Percentiles rank a stretch among this genome's conserved stretches.
phyloP scores from a whole-genome alignment of 2,888 invertebrate genomes.

The Ctena decussata region DNA sequence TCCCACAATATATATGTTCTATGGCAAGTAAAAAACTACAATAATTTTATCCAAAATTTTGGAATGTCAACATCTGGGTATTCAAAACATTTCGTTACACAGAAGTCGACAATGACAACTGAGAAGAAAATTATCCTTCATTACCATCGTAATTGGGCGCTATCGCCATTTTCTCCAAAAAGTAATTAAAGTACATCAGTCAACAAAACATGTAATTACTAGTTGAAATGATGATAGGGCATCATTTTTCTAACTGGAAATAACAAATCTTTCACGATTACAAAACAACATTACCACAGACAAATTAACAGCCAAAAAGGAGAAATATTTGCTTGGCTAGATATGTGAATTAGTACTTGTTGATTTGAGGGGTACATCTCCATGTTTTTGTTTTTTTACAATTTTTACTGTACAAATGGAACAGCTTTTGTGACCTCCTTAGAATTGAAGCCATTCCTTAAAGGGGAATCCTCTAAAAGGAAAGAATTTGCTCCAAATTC shows the following conservation, averaged over 20 bases:
- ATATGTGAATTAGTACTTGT: not conserved
- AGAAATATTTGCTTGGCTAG: not conserved
- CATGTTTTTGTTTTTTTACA: too few relatives aligned
- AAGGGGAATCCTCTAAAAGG: too few relatives aligned
- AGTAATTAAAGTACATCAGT: conserved; percentile 65
- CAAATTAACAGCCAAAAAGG: not conserved
- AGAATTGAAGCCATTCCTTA: too few relatives aligned
- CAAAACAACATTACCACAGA: not conserved
- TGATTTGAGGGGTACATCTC: too few relatives aligned
- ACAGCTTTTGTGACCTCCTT: too few relatives aligned
- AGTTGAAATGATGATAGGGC: conserved; percentile 4
- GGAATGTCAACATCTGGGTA: too few relatives aligned
- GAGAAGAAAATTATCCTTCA: conserved; percentile 54
- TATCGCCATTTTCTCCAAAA: conserved; percentile 62
- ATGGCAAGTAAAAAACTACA: too few relatives aligned
- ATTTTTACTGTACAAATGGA: too few relatives aligned
- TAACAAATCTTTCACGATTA: conserved; percentile 11
- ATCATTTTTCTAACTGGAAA: conserved; percentile 12
- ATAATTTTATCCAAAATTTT: too few relatives aligned
- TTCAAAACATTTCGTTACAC: not conserved
- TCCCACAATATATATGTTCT: too few relatives aligned
- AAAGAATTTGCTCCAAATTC: too few relatives aligned
- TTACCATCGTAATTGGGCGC: conserved; percentile 61
- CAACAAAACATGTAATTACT: conserved; percentile 51
- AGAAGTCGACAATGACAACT: not conserved